phyloP scores from a whole-genome alignment of 2,888 invertebrate genomes.

The Sabatieria punctata region DNA sequence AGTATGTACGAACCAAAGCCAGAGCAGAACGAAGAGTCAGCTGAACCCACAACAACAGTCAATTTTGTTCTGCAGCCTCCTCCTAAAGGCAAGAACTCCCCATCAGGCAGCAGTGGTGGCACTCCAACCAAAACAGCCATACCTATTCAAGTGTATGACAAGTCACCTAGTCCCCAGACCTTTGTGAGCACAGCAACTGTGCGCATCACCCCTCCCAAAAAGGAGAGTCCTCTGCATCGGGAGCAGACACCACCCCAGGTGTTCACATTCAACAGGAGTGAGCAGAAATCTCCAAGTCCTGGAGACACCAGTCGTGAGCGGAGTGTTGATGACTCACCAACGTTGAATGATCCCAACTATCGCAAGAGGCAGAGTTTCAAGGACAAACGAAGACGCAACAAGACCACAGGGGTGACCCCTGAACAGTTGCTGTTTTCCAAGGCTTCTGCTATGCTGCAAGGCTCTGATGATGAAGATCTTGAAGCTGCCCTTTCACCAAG shows the following conservation, averaged over 20 bases:
- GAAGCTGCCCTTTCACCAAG: background rate
- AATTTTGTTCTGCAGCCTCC: no score
- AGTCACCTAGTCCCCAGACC: no score
- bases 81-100: no score
- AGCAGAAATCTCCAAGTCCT: background rate
- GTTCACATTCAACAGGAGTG: conserved; percentile 1
- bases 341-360: background rate
- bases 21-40: background rate
- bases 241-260: conserved; percentile 1
- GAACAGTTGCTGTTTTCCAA: background rate
- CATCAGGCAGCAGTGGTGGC: no score
- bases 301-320: background rate
- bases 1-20: background rate
- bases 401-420: background rate
- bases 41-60: background rate
- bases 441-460: conserved; percentile 1
- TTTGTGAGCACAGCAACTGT: no score
- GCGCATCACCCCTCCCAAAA: no score
- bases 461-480: background rate
- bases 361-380: background rate
- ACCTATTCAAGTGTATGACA: no score
- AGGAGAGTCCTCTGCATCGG: no score
- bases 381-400: background rate
- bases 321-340: no score
- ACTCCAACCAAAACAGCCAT: no score